Evolutionary conservation across 1,140 invertebrate species (phyloP).

Genomic region (Drosophila lacteicornis): DNA sequence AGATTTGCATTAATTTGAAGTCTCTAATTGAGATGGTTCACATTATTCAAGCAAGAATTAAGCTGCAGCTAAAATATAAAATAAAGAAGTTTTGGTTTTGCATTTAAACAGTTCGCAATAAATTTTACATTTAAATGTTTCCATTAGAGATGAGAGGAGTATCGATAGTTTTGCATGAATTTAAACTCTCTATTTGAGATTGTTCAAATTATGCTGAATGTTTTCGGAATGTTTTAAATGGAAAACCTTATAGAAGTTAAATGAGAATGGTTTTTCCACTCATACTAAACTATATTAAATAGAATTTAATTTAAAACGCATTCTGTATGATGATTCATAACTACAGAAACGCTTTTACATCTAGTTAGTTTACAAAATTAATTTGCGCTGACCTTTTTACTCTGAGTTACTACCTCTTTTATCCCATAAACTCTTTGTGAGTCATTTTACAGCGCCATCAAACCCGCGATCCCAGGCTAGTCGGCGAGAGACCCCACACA

Average conservation of each 20-base stretch:
- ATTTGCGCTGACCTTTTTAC: neutral
- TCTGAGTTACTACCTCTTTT: neutral
- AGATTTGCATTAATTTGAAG: neutral
- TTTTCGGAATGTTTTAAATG: too few relatives aligned
- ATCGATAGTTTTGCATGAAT: neutral
- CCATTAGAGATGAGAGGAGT: neutral
- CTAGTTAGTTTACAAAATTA: neutral
- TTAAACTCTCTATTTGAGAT: neutral
- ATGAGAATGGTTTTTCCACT: too few relatives aligned
- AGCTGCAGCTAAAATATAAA: neutral
- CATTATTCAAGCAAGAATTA: neutral
- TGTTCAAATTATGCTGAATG: neutral
- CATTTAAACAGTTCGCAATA: too few relatives aligned
- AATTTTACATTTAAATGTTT: neutral
- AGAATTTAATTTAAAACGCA: too few relatives aligned
- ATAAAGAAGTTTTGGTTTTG: too few relatives aligned
- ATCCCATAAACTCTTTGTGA: neutral
- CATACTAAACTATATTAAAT: too few relatives aligned
- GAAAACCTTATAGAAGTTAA: too few relatives aligned
- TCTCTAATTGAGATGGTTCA: neutral
- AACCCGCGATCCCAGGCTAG: neutral
- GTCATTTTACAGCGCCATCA: neutral
- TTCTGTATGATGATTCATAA: too few relatives aligned
- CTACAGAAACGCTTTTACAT: too few relatives aligned
- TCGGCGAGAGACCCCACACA: constrained; percentile 2